Evolutionary conservation across 2,797 vertebrate genomes (phyloP), one percentile per base, ranked within the genome.

Genomic region (Fringilla coelebs): DNA sequence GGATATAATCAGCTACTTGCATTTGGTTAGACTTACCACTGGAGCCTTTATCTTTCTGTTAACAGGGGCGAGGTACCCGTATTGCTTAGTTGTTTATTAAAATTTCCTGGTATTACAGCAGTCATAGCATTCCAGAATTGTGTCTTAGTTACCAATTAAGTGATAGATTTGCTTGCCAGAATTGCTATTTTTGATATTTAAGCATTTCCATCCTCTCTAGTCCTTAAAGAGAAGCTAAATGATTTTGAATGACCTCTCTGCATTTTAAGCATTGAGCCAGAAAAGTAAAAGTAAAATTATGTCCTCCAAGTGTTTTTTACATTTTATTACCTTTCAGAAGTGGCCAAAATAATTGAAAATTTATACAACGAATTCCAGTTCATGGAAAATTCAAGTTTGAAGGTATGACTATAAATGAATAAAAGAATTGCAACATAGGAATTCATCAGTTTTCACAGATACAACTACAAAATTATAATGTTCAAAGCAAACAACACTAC

Each of bases 21-120:
- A 29, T 66, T 61, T 70, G 32, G 21, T 58, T 45, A 71, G 29
- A 45, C 28, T 48, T 73, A n/a, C 5, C 31, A 17, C 20, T 51
- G 52, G 38, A 74, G 28, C 21, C 43, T 66, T 2, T 58, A 20
- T 41, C 55, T 67, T 87, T 71, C 24, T 6, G 1, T 81, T 62
- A 38, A 43, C 4, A 21, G 10, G 11, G 26, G 4, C 0, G 0
- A 51, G 3, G 6, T 46, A 57, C 21, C 18, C 0, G 0, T 68
- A 61, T 28, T 73, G 22, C 28, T 67, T 89, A 58, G 28, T 14
- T 81, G 22, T 63, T 15, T 67, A 11, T 38, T 76, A 79, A 72
- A 85, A 82, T 48, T 82, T 29, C 13, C 8, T 51, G 29, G 8
- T 38, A 38, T 51, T 76, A 65, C 2, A 72, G 41, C 10, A 34